Conservation (phyloP, 2,888 invertebrate species). For the Hymenopus coronatus region DNA sequence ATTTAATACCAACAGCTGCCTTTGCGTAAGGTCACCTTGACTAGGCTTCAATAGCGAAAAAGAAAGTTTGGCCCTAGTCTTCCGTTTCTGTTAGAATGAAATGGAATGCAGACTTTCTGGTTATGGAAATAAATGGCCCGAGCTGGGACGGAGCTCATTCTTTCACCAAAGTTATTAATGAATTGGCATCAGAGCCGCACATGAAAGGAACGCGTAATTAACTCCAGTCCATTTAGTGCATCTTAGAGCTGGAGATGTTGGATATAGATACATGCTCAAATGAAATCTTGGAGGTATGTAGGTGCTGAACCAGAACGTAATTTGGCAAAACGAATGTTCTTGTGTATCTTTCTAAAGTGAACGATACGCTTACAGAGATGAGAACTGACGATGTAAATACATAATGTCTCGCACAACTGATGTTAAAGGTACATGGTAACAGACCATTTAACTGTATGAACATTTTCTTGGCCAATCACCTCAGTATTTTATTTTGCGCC, state of each 20-base stretch:
- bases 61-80: background rate
- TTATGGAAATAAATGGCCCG: background rate
- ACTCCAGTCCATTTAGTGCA: background rate
- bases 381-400: no score
- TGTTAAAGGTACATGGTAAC: no score
- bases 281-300: background rate
- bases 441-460: no score
- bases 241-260: background rate
- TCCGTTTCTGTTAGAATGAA: background rate
- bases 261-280: background rate
- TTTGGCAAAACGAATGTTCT: no score
- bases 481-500: no score
- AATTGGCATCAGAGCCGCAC: background rate
- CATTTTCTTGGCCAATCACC: no score
- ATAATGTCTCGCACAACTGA: no score
- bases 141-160: background rate
- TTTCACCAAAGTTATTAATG: background rate
- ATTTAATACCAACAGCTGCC: background rate
- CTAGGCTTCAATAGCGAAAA: background rate
- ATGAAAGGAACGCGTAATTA: background rate
- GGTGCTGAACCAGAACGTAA: no score
- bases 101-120: background rate
- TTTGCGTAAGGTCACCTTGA: background rate
- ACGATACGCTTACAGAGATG: no score
- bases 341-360: no score